Conservation (phyloP, 2,888 invertebrate species). For the Spilosoma lubricipeda region DNA sequence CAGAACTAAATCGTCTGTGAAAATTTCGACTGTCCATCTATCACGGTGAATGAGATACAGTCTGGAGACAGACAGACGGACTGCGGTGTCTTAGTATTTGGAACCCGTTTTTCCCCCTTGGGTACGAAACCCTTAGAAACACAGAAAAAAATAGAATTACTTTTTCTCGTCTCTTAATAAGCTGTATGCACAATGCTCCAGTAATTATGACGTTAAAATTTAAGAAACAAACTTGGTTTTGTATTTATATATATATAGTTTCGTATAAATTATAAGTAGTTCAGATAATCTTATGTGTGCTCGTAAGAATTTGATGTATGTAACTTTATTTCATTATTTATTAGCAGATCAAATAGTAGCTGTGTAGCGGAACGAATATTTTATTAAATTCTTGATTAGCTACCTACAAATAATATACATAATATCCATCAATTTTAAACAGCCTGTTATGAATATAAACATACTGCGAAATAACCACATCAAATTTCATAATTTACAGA, state of each 20-base stretch:
- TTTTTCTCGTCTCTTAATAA: too few relatives aligned
- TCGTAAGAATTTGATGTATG: neutral
- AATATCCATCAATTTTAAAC: neutral
- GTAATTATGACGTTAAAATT: too few relatives aligned
- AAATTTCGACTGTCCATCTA: too few relatives aligned
- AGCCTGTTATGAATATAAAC: neutral
- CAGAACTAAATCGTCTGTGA: too few relatives aligned
- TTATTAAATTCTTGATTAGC: conserved; percentile 8
- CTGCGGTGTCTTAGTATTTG: too few relatives aligned
- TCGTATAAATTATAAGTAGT: neutral
- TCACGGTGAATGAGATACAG: too few relatives aligned
- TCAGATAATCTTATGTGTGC: neutral
- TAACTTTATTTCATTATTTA: neutral
- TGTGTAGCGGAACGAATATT: neutral
- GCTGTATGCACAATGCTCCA: too few relatives aligned
- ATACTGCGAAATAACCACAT: neutral
- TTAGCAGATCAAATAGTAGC: conserved; percentile 3
- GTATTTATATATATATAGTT: too few relatives aligned
- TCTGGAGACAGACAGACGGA: too few relatives aligned
- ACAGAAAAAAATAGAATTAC: too few relatives aligned
- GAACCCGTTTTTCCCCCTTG: too few relatives aligned
- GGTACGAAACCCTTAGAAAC: too few relatives aligned
- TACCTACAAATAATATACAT: neutral
- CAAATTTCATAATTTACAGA: neutral
- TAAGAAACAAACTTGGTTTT: neutral